phyloP scores from a whole-genome alignment of 2,888 invertebrate genomes.

The Patella pellucida region DNA sequence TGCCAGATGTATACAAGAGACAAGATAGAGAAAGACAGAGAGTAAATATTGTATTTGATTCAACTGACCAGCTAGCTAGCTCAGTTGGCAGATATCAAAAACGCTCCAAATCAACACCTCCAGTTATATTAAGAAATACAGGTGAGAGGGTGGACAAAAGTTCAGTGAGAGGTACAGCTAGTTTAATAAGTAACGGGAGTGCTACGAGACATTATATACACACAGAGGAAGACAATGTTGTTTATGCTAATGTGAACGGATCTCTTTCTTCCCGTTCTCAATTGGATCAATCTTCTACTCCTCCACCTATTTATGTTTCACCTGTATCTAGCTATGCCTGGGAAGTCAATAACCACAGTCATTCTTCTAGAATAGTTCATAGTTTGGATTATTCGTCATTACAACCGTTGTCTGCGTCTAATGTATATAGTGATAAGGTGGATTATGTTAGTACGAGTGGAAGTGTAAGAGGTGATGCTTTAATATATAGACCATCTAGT shows the following conservation, averaged over 20 bases:
- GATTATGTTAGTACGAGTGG: constrained; percentile 5
- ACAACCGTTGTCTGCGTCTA: background rate
- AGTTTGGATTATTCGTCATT: background rate
- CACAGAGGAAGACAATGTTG: background rate
- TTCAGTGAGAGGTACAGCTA: background rate
- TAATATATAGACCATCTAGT: constrained; percentile 39
- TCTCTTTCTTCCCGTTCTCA: background rate
- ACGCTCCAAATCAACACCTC: constrained; percentile 47
- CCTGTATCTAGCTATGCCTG: background rate
- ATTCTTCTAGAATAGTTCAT: background rate
- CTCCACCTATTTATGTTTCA: background rate
- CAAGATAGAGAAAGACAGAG: background rate
- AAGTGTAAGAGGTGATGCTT: background rate
- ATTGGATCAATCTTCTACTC: background rate
- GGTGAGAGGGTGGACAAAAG: constrained; percentile 35
- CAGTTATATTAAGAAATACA: constrained; percentile 37
- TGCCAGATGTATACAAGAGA: background rate
- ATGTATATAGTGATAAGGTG: background rate
- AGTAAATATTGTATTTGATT: constrained; percentile 6
- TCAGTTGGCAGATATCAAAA: constrained; percentile 42
- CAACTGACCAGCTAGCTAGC: constrained; percentile 3
- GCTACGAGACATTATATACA: background rate
- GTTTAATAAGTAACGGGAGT: constrained; percentile 4
- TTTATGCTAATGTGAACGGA: constrained; percentile 5
- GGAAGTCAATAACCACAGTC: background rate